These are phyloP conservation scores for Cebidichthys violaceus DNA, from an alignment of 2,113 vertebrate genomes.

Conservation along the genomic window DNA sequence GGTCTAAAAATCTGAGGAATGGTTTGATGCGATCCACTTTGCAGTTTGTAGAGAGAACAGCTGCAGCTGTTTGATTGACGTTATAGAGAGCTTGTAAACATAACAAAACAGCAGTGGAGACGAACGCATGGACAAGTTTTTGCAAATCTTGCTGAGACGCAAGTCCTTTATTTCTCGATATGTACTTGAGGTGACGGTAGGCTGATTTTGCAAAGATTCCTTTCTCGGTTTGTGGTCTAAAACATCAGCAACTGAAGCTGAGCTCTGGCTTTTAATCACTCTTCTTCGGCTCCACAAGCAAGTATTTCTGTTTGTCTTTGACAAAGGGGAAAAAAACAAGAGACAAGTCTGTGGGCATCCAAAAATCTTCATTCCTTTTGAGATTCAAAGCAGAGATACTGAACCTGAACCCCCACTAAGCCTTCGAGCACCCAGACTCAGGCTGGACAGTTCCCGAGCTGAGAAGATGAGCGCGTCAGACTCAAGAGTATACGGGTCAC, in stretches of 20 bases:
- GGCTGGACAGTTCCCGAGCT: conserved; percentile 11
- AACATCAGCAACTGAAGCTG: no score
- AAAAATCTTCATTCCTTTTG: conserved; percentile 19
- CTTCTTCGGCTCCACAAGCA: neutral
- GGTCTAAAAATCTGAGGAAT: neutral
- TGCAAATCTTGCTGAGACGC: neutral
- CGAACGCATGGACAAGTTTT: neutral
- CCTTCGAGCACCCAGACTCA: conserved; percentile 1
- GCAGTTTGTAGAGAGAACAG: neutral
- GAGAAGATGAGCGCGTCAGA: conserved; percentile 37
- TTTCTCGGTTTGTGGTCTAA: neutral
- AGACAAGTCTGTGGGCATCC: neutral
- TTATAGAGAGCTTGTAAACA: neutral
- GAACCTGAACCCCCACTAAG: conserved; percentile 33
- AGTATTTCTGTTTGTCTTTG: neutral
- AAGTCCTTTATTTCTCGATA: neutral
- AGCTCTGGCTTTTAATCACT: neutral
- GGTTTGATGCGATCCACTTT: neutral
- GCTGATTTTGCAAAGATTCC: neutral
- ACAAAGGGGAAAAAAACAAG: neutral
- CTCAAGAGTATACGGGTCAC: conserved; percentile 20
- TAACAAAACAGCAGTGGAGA: neutral
- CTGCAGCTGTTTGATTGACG: neutral
- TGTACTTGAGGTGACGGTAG: neutral
- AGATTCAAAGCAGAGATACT: conserved; percentile 18